phyloP scores from a whole-genome alignment of 2,888 invertebrate species.

The Mythimna lalbum region DNA sequence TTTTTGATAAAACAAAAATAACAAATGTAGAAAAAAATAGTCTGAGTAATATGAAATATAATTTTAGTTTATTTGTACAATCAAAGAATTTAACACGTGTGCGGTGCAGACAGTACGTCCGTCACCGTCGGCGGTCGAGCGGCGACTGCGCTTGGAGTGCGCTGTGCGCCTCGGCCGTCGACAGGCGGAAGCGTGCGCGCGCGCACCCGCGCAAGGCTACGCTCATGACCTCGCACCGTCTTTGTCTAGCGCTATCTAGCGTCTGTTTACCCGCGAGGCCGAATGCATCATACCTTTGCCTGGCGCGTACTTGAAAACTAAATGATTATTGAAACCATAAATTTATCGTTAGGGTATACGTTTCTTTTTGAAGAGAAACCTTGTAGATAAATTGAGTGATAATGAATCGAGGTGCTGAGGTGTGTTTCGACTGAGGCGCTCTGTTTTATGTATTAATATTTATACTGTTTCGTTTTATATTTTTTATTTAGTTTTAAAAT shows the following conservation, averaged over 20 bases:
- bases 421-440: slow-evolving; percentile 47
- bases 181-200: slow-evolving; percentile 87
- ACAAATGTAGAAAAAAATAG: neutral
- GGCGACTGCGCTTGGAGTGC: slow-evolving; percentile 74
- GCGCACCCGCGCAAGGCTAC: slow-evolving; percentile 90
- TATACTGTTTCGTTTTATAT: slow-evolving; percentile 28
- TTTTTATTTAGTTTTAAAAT: slow-evolving; percentile 29
- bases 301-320: slow-evolving; percentile 80
- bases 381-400: slow-evolving; percentile 78
- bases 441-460: slow-evolving; percentile 51
- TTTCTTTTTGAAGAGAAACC: slow-evolving; percentile 75
- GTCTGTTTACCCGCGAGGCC: slow-evolving; percentile 89
- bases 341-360: slow-evolving; percentile 73
- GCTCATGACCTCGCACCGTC: slow-evolving; percentile 90
- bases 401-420: slow-evolving; percentile 68
- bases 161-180: slow-evolving; percentile 72
- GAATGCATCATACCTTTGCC: slow-evolving; percentile 88
- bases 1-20: neutral
- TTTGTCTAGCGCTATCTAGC: slow-evolving; percentile 90
- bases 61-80: slow-evolving; percentile 19
- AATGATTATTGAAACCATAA: slow-evolving; percentile 82
- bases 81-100: neutral
- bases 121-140: slow-evolving; percentile 71
- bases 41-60: neutral
- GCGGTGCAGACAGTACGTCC: slow-evolving; percentile 61